These are phyloP conservation scores for Pseudomugil gertrudae DNA, from an alignment of 2,797 vertebrate species.

Conservation along the genomic window DNA sequence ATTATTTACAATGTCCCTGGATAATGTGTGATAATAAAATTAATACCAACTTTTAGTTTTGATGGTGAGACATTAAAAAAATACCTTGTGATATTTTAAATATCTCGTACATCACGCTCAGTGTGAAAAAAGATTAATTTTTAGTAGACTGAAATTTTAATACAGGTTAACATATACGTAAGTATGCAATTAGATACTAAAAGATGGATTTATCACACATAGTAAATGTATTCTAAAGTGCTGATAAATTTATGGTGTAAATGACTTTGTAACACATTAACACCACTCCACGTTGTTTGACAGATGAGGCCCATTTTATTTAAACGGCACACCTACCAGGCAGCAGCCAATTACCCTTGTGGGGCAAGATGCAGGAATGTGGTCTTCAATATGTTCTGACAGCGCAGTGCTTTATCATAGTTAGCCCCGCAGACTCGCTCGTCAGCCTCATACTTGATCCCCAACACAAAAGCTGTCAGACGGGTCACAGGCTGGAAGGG, in stretches of 20 bases:
- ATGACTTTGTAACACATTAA: slow-evolving; percentile 52
- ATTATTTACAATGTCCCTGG: neutral
- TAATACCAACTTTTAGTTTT: neutral
- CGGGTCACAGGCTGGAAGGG: slow-evolving; percentile 46
- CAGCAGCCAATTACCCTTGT: slow-evolving; percentile 73
- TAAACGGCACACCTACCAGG: slow-evolving; percentile 70
- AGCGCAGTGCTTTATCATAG: slow-evolving; percentile 70
- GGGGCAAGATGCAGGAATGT: slow-evolving; percentile 48
- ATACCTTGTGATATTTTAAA: neutral
- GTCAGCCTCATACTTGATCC: slow-evolving; percentile 72
- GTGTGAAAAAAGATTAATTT: neutral
- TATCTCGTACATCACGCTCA: slow-evolving; percentile 2
- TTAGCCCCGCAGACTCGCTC: slow-evolving; percentile 73
- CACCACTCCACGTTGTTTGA: slow-evolving; percentile 49
- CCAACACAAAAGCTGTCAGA: slow-evolving; percentile 72
- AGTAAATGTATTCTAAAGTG: slow-evolving; percentile 29
- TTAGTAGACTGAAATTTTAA: slow-evolving; percentile 3
- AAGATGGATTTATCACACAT: slow-evolving; percentile 27
- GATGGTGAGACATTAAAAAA: neutral
- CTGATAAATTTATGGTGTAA: slow-evolving; percentile 39
- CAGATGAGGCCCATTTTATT: slow-evolving; percentile 73
- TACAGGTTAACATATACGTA: slow-evolving; percentile 15
- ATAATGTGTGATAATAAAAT: neutral
- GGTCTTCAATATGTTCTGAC: slow-evolving; percentile 67
- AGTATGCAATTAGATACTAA: slow-evolving; percentile 15